phyloP scores from a whole-genome alignment of 2,888 invertebrate species.

The Meta bourneti region DNA sequence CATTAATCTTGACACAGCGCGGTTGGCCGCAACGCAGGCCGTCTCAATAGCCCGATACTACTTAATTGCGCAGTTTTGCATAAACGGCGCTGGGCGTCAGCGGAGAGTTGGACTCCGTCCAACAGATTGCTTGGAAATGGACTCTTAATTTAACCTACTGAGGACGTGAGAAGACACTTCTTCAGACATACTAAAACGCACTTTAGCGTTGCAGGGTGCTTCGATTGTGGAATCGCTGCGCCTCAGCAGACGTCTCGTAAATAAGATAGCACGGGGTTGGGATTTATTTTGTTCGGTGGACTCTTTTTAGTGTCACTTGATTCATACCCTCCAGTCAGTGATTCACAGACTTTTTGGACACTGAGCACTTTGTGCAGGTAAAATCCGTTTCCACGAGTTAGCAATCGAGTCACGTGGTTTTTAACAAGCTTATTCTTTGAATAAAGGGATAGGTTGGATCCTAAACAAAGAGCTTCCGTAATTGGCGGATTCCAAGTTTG shows the following conservation, averaged over 20 bases:
- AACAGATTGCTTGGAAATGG: slow-evolving; percentile 28
- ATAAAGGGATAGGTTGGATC: no score
- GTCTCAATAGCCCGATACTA: neutral
- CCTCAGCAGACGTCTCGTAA: neutral
- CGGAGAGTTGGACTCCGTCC: slow-evolving; percentile 29
- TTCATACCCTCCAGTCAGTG: neutral
- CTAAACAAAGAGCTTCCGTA: no score
- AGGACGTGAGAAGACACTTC: slow-evolving; percentile 20
- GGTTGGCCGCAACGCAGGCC: neutral
- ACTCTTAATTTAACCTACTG: slow-evolving; percentile 52
- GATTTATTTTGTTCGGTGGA: slow-evolving; percentile 6
- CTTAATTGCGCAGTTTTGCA: slow-evolving; percentile 49
- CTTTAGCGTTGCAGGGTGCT: neutral
- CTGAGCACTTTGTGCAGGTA: no score
- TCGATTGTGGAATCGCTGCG: neutral
- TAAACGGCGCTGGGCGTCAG: neutral
- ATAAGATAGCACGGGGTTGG: neutral
- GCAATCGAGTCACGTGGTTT: no score
- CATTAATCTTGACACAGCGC: neutral
- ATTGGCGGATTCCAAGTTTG: no score
- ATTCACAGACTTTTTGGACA: no score
- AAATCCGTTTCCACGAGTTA: no score
- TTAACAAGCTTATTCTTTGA: no score
- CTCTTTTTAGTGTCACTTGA: neutral
- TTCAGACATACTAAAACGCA: neutral